phyloP scores from a whole-genome alignment of 2,113 vertebrate species.

The Ptilorrhoa leucosticta region DNA sequence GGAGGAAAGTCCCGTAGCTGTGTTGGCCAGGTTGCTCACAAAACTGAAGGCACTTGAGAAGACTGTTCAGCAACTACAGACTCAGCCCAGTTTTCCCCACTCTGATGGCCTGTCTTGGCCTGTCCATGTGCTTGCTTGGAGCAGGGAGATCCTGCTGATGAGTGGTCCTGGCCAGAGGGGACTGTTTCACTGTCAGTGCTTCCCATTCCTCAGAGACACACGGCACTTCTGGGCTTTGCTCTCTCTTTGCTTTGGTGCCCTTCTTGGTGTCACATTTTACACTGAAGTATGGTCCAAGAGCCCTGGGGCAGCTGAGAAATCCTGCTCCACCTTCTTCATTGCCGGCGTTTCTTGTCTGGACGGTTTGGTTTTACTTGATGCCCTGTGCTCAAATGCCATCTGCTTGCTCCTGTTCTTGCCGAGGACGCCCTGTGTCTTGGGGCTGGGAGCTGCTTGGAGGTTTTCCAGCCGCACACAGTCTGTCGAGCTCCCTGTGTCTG shows the following conservation, averaged over 20 bases:
- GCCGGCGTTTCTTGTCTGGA: not conserved
- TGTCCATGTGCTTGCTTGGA: not conserved
- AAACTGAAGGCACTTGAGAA: conserved; percentile 10
- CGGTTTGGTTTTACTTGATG: not conserved
- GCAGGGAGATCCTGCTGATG: not conserved
- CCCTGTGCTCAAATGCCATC: conserved; percentile 21
- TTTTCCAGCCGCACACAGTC: not conserved
- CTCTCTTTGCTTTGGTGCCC: conserved; percentile 28
- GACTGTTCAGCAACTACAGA: conserved; percentile 30
- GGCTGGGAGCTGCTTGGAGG: conserved; percentile 24
- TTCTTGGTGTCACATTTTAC: not conserved
- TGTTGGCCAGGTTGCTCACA: not conserved
- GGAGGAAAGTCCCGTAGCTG: not conserved
- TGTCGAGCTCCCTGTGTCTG: not conserved
- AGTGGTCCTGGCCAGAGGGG: not conserved
- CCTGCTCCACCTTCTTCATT: not conserved
- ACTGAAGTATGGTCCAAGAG: not conserved
- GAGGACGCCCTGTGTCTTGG: not conserved
- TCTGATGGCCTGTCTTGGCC: not conserved
- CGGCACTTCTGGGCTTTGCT: conserved; percentile 5
- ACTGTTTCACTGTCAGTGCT: not conserved
- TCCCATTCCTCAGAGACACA: conserved; percentile 5
- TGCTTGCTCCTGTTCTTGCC: conserved; percentile 40
- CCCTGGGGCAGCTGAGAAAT: not conserved
- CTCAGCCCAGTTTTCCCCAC: not conserved